A percentile compares a stretch with the other conserved stretches of the same genome.
Evolutionary conservation across 2,113 vertebrate genomes (phyloP).

Genomic region (Alexandromys fortis): DNA sequence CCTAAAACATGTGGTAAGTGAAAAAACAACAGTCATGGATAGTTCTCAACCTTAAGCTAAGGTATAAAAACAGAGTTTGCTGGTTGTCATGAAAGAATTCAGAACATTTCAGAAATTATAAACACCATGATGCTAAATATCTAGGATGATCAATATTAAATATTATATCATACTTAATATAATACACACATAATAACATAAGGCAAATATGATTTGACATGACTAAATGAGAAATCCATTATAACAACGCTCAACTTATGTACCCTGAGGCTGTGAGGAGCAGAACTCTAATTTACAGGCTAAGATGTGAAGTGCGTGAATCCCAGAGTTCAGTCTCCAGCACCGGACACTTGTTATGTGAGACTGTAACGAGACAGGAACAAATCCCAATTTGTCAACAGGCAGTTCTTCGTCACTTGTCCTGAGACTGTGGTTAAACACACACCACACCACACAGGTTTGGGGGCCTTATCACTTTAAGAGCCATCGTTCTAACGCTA

Average conservation of each 20-base stretch:
- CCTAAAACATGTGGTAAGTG: conserved; percentile 84
- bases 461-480: background rate
- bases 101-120: conserved; percentile 20
- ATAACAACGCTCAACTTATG: conserved; percentile 4
- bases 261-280: background rate
- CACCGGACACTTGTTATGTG: background rate
- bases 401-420: background rate
- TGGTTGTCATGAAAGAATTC: background rate
- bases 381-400: background rate
- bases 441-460: background rate
- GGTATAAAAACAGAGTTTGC: background rate
- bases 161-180: background rate
- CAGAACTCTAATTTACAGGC: background rate
- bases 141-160: background rate
- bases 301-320: background rate
- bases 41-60: background rate
- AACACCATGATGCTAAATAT: background rate
- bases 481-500: background rate
- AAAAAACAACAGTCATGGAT: background rate
- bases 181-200: background rate
- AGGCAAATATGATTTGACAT: background rate
- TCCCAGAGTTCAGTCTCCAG: background rate
- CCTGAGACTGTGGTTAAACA: background rate
- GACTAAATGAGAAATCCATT: background rate
- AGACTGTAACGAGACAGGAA: background rate